A percentile compares a stretch with the other conserved stretches of the same genome.
Evolutionary conservation across 2,797 vertebrate species (phyloP).

Genomic region (Discoglossus pictus): DNA sequence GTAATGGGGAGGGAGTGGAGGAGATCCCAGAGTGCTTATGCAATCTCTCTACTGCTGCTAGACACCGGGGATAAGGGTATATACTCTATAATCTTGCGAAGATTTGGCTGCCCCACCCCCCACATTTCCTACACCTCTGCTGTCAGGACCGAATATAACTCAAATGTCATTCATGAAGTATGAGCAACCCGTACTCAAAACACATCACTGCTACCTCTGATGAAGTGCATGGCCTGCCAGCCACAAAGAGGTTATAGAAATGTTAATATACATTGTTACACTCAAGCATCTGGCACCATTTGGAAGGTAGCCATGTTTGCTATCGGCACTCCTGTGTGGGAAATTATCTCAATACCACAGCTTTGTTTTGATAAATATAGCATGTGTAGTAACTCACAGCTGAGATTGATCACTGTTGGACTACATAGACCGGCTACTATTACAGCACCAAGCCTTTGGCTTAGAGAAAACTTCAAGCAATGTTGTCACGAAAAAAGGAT

Average conservation of each 20-base stretch:
- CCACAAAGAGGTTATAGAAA: conserved; percentile 1
- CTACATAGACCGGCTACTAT: conserved; percentile 28
- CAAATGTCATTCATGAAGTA: conserved; percentile 6
- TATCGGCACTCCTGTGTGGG: conserved; percentile 28
- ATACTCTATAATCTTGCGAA: too few species aligned
- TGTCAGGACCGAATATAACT: too few species aligned
- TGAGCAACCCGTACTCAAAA: conserved; percentile 8
- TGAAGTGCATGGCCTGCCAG: not conserved
- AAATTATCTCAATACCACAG: conserved; percentile 35
- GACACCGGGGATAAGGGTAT: too few species aligned
- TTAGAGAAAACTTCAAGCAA: conserved; percentile 7
- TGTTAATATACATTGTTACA: conserved; percentile 9
- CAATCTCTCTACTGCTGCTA: too few species aligned
- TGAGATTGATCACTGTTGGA: conserved; percentile 34
- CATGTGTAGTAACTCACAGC: conserved; percentile 19
- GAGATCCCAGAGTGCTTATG: too few species aligned
- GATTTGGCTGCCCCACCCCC: too few species aligned
- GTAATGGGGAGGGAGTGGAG: too few species aligned
- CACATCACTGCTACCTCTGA: not conserved
- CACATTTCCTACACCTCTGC: too few species aligned
- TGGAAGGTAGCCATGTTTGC: conserved; percentile 34
- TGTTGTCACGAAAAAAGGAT: conserved; percentile 12
- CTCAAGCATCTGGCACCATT: conserved; percentile 27
- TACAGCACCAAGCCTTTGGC: conserved; percentile 12
- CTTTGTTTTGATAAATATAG: conserved; percentile 42